phyloP scores from a whole-genome alignment of 2,888 invertebrate species.

The Lithophane ornitopus region DNA sequence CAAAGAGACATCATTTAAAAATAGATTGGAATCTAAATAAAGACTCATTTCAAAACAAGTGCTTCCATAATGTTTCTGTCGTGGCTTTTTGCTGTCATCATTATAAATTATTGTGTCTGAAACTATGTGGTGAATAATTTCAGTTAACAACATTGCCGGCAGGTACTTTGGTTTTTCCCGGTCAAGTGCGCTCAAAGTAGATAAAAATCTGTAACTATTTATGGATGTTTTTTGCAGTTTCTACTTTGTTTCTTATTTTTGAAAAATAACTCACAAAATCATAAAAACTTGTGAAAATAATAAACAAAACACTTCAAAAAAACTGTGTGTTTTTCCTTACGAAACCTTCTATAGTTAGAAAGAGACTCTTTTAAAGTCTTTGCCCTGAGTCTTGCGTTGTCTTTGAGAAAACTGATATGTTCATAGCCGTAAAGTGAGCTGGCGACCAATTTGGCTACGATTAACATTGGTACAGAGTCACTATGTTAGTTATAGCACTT shows the following conservation, averaged over 20 bases:
- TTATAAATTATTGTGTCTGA: conserved; percentile 22
- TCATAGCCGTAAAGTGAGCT: background rate
- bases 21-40: background rate
- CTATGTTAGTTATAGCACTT: no score
- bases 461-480: no score
- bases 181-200: background rate
- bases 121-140: conserved; percentile 41
- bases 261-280: background rate
- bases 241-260: background rate
- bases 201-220: conserved; percentile 8
- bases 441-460: background rate
- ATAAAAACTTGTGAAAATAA: no score
- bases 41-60: background rate
- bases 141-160: conserved; percentile 20
- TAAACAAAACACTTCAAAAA: background rate
- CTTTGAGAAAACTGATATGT: background rate
- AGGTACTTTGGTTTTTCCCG: conserved; percentile 35
- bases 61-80: conserved; percentile 27
- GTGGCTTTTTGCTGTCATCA: conserved; percentile 35
- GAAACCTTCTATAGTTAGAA: no score
- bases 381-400: background rate
- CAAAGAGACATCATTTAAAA: no score
- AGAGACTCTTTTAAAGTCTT: no score
- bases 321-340: background rate
- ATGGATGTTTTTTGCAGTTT: background rate